Evolutionary conservation across 2,797 vertebrate species (phyloP), one percentile per base, ranked within the genome.

Genomic region (Hoplostethus atlanticus): DNA sequence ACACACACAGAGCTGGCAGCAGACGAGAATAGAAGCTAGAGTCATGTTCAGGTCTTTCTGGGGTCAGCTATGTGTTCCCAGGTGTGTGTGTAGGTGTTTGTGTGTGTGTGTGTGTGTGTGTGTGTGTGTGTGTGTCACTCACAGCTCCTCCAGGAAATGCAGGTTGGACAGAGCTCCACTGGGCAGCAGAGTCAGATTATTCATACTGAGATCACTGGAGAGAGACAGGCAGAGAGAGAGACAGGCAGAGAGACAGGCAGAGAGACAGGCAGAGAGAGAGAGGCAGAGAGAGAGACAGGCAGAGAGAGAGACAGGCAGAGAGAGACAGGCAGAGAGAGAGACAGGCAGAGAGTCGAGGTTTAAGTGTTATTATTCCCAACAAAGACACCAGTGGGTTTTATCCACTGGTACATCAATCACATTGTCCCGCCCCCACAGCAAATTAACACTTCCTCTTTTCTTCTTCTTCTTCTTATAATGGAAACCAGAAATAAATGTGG

Each of bases 91-190:
- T 48, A 13, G 16, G 25, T 46, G 28, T 36, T 10, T 58, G 62
- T 58, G 17, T 48, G 17, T 53, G 13, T 28, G 12, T 16, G 2
- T 44, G 54, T 53, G 48, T 21, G 47, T 62, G 31, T 68, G 61
- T 56, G 58, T 58, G 40, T 57, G 76, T 59, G 66, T 57, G 77
- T 80, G 78, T 30, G 79, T 68, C 92, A 97, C 97, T 96, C 92
- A 98, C 97, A 98, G 89, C 89, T 98, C 97, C 92, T 98, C 96
- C 77, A 98, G 95, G 93, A 97, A 97, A 89, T 96, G 96, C 59
- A 97, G 95, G 70, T 90, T 94, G 89, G 93, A 91, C 79, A 96
- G 89, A 30, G 91, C 92, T 71, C 92, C 93, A 31, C 86, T 89
- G 84, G 95, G 85, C 87, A 98, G 84, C 84, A 91, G 92, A 50